Percentiles rank a stretch among this genome's conserved stretches.
Conservation (phyloP, 2,888 invertebrate genomes). For the Masnerella sp. region DNA sequence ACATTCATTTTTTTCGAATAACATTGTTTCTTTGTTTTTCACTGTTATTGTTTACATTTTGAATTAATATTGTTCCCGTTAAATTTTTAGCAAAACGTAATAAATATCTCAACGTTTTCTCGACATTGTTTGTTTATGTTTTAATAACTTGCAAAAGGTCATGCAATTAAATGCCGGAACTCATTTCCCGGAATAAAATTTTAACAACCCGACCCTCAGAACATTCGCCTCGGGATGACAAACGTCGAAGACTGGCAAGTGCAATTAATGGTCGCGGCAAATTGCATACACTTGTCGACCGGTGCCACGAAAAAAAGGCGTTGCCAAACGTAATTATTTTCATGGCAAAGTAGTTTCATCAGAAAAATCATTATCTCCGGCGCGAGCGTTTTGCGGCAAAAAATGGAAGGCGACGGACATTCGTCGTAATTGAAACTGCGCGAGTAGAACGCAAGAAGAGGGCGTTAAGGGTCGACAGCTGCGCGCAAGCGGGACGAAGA, state of each 20-base stretch:
- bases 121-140: too few species aligned
- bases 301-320: constrained; percentile 16
- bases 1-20: too few species aligned
- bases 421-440: constrained; percentile 62
- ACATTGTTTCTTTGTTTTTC: too few species aligned
- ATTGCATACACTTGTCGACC: constrained; percentile 19
- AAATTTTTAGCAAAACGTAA: too few species aligned
- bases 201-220: constrained; percentile 22
- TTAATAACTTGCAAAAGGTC: too few species aligned
- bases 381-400: not conserved
- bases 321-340: constrained; percentile 45
- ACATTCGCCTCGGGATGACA: constrained; percentile 37
- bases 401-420: constrained; percentile 23
- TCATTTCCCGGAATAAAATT: constrained; percentile 17
- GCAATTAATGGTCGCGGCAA: constrained; percentile 38
- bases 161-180: too few species aligned
- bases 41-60: too few species aligned
- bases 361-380: constrained; percentile 38
- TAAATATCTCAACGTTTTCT: too few species aligned
- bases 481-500: constrained; percentile 66
- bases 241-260: constrained; percentile 31
- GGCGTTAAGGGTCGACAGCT: constrained; percentile 62
- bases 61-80: too few species aligned
- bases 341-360: constrained; percentile 33
- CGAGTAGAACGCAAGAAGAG: constrained; percentile 46